Evolutionary conservation across 2,113 vertebrate species (phyloP).

Genomic region (Campylomormyrus tamandua): DNA sequence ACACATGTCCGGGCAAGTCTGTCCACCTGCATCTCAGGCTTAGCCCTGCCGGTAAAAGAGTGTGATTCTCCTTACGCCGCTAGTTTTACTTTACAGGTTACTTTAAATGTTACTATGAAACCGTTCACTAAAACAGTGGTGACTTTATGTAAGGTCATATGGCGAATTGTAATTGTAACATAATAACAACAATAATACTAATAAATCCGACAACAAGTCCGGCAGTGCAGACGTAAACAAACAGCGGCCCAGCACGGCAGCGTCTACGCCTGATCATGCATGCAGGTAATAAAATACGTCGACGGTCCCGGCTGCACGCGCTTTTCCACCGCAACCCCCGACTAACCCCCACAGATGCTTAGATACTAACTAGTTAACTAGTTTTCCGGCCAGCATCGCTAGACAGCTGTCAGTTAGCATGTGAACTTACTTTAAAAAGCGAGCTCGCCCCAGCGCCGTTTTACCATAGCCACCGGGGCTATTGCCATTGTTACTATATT

Average conservation of each 20-base stretch:
- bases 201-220: not conserved
- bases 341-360: not conserved
- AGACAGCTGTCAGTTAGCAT: not conserved
- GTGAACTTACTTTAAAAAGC: not conserved
- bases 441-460: not conserved
- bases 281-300: not conserved
- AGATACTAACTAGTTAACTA: not conserved
- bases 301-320: not conserved
- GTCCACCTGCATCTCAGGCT: not conserved
- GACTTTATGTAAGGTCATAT: not conserved
- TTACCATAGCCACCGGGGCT: not conserved
- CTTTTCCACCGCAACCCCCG: not conserved
- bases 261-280: not conserved
- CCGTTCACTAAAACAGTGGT: not conserved
- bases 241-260: not conserved
- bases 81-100: not conserved
- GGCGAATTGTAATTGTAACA: not conserved
- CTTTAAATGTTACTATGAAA: not conserved
- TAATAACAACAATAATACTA: not conserved
- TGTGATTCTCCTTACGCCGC: not conserved
- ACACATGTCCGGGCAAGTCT: conserved; percentile 21
- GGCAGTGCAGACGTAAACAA: not conserved
- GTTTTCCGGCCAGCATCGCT: not conserved
- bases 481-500: not conserved
- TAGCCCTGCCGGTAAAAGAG: not conserved